Conservation (phyloP, 2,797 vertebrate genomes). For the Paratrypauchen microcephalus region DNA sequence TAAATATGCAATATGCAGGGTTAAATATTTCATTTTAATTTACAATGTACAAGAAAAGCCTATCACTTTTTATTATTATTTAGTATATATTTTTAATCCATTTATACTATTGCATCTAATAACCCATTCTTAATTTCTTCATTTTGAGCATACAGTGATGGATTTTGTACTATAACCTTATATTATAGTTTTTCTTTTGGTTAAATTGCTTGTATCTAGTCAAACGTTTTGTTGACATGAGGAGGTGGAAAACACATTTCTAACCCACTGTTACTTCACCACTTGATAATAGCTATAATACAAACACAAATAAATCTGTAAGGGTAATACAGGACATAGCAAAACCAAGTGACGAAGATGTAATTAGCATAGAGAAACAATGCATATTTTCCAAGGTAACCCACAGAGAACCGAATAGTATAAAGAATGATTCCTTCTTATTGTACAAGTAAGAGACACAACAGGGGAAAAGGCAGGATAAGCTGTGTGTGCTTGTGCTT, state of each 20-base stretch:
- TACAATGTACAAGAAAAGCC: background rate
- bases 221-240: background rate
- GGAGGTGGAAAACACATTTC: background rate
- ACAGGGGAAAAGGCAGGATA: background rate
- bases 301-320: background rate
- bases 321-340: background rate
- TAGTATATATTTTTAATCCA: background rate
- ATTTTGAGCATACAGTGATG: too few relatives aligned
- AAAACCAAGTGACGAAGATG: background rate
- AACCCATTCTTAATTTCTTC: too few relatives aligned
- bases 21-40: too few relatives aligned
- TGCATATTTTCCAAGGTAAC: background rate
- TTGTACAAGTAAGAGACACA: background rate
- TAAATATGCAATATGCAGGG: too few relatives aligned
- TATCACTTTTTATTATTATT: too few relatives aligned
- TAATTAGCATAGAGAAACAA: background rate
- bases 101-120: too few relatives aligned
- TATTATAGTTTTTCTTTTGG: too few relatives aligned
- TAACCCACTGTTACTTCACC: conserved; percentile 1
- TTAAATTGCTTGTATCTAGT: background rate
- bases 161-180: too few relatives aligned
- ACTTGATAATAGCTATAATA: conserved; percentile 14
- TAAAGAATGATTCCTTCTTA: background rate
- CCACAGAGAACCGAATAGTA: too few relatives aligned
- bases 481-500: background rate